Percentiles rank a stretch among this genome's conserved stretches.
Evolutionary conservation across 2,113 vertebrate species (phyloP).

Genomic region (Murina feae): DNA sequence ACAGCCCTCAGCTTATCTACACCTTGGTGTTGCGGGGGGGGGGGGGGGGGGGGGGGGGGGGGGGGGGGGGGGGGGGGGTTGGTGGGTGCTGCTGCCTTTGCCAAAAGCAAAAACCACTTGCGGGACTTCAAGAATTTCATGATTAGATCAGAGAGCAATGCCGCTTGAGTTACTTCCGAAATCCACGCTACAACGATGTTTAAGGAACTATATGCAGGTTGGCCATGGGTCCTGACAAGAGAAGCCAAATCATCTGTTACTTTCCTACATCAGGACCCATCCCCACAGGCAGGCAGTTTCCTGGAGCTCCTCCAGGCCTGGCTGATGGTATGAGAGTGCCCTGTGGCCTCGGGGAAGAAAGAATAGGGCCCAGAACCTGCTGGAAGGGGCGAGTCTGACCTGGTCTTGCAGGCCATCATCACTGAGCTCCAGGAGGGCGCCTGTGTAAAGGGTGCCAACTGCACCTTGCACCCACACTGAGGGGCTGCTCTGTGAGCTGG

Average conservation of each 20-base stretch:
- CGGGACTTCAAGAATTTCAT: background rate
- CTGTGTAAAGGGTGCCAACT: too few species aligned
- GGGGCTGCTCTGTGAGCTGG: rapidly evolving
- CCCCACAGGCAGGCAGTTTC: rapidly evolving
- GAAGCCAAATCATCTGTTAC: background rate
- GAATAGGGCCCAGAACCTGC: rapidly evolving
- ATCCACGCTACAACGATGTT: background rate
- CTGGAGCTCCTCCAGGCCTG: background rate
- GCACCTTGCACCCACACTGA: rapidly evolving
- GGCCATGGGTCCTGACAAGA: background rate
- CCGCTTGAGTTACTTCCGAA: background rate
- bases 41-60: background rate
- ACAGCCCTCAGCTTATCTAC: background rate
- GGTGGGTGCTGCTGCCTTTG: background rate
- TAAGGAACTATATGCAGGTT: background rate
- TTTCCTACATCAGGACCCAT: background rate
- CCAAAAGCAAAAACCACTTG: background rate
- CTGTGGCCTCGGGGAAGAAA: background rate
- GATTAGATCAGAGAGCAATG: background rate
- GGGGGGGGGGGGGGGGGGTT: background rate
- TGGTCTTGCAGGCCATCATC: background rate
- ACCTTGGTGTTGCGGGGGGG: too few species aligned
- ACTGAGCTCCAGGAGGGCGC: background rate
- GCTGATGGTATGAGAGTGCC: background rate
- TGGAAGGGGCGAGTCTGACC: rapidly evolving